These are phyloP conservation scores for Mastacembelus armatus DNA, from an alignment of 2,797 vertebrate genomes.

Conservation along the genomic window DNA sequence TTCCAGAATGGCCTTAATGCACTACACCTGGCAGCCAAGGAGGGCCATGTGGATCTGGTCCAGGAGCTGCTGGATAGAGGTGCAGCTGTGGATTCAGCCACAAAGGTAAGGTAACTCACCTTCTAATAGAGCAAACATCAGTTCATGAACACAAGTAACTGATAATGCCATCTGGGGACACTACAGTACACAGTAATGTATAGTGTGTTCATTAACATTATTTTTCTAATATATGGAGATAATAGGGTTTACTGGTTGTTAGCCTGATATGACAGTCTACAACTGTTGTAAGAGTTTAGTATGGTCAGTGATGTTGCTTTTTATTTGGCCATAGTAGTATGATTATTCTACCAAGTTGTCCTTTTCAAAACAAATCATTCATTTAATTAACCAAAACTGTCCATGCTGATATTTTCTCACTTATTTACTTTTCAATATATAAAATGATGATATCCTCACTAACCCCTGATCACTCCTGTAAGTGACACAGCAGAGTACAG, in stretches of 20 bases:
- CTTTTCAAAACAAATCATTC: too few species aligned
- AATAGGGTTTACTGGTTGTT: too few species aligned
- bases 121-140: neutral
- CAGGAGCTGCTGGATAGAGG: conserved; percentile 95
- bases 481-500: neutral
- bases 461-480: neutral
- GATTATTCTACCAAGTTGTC: too few species aligned
- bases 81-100: conserved; percentile 92
- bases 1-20: conserved; percentile 98
- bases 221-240: too few species aligned
- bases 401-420: too few species aligned
- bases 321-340: too few species aligned
- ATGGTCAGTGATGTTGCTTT: too few species aligned
- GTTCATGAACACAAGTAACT: neutral
- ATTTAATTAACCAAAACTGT: too few species aligned
- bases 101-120: conserved; percentile 86
- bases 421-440: too few species aligned
- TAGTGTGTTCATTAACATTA: too few species aligned
- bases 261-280: too few species aligned
- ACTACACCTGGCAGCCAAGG: conserved; percentile 96
- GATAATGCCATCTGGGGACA: neutral
- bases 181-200: neutral
- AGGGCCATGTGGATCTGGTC: conserved; percentile 95
- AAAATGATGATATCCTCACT: neutral
- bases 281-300: too few species aligned